Evolutionary conservation across 2,113 vertebrate genomes (phyloP).

Genomic region (Daphoenositta chrysoptera): DNA sequence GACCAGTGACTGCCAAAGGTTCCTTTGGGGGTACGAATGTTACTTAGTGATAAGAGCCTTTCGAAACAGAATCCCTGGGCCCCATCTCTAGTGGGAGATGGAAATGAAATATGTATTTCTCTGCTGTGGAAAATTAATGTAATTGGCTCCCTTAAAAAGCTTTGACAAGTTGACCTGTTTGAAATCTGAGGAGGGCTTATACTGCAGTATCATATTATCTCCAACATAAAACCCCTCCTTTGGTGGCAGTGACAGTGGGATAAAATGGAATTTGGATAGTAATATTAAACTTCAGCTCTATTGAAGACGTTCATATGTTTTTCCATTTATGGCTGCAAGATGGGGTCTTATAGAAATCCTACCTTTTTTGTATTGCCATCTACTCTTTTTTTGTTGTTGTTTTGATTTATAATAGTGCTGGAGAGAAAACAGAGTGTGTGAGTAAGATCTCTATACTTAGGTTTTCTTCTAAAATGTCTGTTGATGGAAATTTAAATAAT

Average conservation of each 20-base stretch:
- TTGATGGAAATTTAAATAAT: background rate
- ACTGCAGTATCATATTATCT: conserved; percentile 74
- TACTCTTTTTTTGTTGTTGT: background rate
- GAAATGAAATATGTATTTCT: conserved; percentile 91
- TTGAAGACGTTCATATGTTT: conserved; percentile 46
- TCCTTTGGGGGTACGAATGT: conserved; percentile 92
- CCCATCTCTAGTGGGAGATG: conserved; percentile 89
- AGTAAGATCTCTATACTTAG: background rate
- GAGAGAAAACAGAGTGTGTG: background rate
- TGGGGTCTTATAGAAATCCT: conserved; percentile 25
- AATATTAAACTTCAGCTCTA: conserved; percentile 66
- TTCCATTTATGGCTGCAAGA: conserved; percentile 45
- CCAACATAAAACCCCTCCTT: conserved; percentile 54
- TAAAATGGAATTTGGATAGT: conserved; percentile 72
- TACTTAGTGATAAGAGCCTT: conserved; percentile 95
- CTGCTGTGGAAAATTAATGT: conserved; percentile 88
- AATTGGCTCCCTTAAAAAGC: conserved; percentile 86
- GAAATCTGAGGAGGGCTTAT: conserved; percentile 79
- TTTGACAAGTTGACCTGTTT: conserved; percentile 84
- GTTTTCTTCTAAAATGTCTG: background rate
- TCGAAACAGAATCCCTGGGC: conserved; percentile 86
- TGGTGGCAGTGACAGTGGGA: conserved; percentile 56
- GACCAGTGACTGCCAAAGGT: conserved; percentile 89
- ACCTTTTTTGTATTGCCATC: background rate
- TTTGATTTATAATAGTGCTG: conserved; percentile 13